Base-by-base conservation (phyloP, 37 sponge, comb jelly and placozoan genomes). In the Oopsacas minuta region DNA sequence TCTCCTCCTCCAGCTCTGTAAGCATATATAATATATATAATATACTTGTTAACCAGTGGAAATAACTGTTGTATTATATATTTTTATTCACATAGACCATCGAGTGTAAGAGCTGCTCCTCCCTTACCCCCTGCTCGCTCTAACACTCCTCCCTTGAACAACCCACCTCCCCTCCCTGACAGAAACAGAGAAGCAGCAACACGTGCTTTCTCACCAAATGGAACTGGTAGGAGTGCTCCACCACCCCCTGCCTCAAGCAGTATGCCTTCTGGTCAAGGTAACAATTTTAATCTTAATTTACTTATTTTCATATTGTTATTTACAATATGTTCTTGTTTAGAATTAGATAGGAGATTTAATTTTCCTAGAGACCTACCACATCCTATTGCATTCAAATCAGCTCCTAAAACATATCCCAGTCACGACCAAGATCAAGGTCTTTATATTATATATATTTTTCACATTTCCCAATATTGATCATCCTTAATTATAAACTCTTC, bases 371-470 rank as follows among this genome's bases (percentile, higher is more conserved):
- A 61, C 75, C 75, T 61, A 25, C 75, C 75, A 32, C 75, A 61
- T 25, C 75, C 75, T 3, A 61, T 61, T 20, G 20, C 75, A 10
- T 61, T 61, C 75, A 61, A 61, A 12, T 61, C 75, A 20, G 75
- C 75, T n/a, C 75, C 75, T 25, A 61, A 61, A n/a, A 61, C 75
- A 5, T 61, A 61, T n/a, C 75, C 75, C 75, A 61, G 75, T 61
- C 75, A n/a, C 28, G 75, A 61, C 30, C 75, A 61, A 61, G 75
- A 61, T 3, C 75, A 61, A 20, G 75, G 75, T 61, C n/a, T n/a
- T n/a, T n/a, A n/a, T n/a, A 46, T 17, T 17, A 17, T 46, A 17
- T 17, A 22, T 12, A 46, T 46, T 46, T 12, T 12, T 46, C 17
- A 17, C 51, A 22, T 46, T 46, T 17, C 51, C 17, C 17, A 22